A percentile compares a stretch with the other conserved stretches of the same genome.
Evolutionary conservation across 2,888 invertebrate species (phyloP).

Genomic region (Lasioglossum villosulum): DNA sequence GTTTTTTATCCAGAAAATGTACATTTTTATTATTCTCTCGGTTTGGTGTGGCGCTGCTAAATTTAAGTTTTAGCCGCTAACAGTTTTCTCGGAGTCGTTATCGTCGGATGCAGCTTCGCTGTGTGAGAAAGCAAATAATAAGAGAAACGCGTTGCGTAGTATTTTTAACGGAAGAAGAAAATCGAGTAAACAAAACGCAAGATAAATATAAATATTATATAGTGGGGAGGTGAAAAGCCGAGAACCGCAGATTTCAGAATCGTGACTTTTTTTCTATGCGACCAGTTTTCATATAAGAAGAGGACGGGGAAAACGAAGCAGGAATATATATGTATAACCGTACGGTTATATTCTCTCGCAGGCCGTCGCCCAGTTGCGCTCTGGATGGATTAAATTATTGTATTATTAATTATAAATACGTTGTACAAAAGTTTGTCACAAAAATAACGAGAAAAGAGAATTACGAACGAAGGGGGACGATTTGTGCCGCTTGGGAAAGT

Average conservation of each 20-base stretch:
- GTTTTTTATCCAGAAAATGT: background rate
- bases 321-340: slow-evolving; percentile 40
- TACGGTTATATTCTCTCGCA: slow-evolving; percentile 32
- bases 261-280: slow-evolving; percentile 74
- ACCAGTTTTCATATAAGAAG: slow-evolving; percentile 67
- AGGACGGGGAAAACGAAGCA: slow-evolving; percentile 45
- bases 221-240: too few relatives aligned
- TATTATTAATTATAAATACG: slow-evolving; percentile 64
- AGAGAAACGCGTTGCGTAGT: slow-evolving; percentile 50
- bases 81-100: slow-evolving; percentile 60
- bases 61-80: slow-evolving; percentile 42
- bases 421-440: slow-evolving; percentile 75
- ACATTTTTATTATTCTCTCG: background rate
- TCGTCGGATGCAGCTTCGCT: slow-evolving; percentile 42
- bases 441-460: slow-evolving; percentile 37
- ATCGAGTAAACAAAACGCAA: background rate
- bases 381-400: slow-evolving; percentile 55
- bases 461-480: slow-evolving; percentile 49
- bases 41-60: slow-evolving; percentile 11
- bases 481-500: background rate
- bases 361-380: slow-evolving; percentile 42
- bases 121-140: slow-evolving; percentile 20
- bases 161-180: slow-evolving; percentile 41
- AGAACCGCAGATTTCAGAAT: slow-evolving; percentile 48
- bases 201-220: background rate